Conservation (phyloP, 2,113 vertebrate species). For the Motacilla tschutschensis region DNA sequence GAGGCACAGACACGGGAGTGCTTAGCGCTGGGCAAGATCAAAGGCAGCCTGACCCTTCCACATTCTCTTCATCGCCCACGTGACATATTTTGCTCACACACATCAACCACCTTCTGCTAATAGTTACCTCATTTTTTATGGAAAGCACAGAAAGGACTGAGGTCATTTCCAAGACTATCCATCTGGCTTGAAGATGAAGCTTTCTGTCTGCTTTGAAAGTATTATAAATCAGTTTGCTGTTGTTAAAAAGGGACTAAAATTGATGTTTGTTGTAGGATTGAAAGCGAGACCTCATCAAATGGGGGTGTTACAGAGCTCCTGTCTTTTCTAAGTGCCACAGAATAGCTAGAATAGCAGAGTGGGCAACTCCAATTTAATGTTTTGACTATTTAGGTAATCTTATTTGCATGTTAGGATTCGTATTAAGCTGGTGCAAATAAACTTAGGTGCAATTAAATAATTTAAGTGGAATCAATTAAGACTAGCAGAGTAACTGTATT, state of each 20-base stretch:
- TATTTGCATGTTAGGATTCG: neutral
- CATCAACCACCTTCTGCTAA: neutral
- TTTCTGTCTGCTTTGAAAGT: slow-evolving; percentile 15
- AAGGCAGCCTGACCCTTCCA: slow-evolving; percentile 1
- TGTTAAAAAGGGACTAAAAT: neutral
- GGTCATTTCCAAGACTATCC: neutral
- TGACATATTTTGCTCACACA: neutral
- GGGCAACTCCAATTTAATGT: neutral
- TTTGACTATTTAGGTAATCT: neutral
- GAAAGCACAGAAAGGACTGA: slow-evolving; percentile 10
- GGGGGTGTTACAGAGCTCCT: neutral
- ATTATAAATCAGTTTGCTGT: neutral
- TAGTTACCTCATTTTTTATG: slow-evolving; percentile 38
- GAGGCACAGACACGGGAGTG: neutral
- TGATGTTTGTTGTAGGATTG: neutral
- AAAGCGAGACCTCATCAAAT: neutral
- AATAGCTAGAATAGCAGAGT: neutral
- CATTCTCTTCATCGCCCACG: neutral
- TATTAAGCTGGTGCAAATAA: neutral
- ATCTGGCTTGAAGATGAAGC: slow-evolving; percentile 21
- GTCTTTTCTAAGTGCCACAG: neutral
- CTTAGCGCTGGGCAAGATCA: neutral
- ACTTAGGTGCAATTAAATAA: neutral
- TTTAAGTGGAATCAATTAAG: neutral
- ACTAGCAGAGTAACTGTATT: neutral